Evolutionary conservation across 2,113 vertebrate species (phyloP), one percentile per base, ranked within the genome.

Genomic region (Pithys albifrons): DNA sequence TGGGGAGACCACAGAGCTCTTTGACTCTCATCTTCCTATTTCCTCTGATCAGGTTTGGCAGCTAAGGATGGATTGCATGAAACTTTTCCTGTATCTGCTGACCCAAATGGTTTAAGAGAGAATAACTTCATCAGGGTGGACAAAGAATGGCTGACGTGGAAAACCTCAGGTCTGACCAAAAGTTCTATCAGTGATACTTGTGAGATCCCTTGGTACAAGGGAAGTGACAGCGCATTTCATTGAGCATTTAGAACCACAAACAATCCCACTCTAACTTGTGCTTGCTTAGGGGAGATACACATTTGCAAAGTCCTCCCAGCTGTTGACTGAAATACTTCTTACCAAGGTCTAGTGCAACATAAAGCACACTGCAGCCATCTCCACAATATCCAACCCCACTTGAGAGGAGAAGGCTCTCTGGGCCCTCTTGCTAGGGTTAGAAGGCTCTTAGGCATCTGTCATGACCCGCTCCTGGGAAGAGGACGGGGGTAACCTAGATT

Each of bases 1-100:
- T 81, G 25, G 41, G 35, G 73, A 72, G 74, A 94, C 91, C 89
- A 94, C 88, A 87, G 70, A 82, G 58, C 17, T 78, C 28, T 87
- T 84, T 91, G 39, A 81, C 70, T 75, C 66, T 67, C 84, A 78
- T 97, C 73, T 92, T 91, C 62, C 49, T 45, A 49, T 89, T 85
- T 93, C 76, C 24, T 91, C 45, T 72, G 22, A 85, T 78, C 70
- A 75, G 17, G 67, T 91, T 88, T 86, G 48, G 84, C 70, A 92
- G 70, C 25, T 77, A 65, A 27, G 51, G 45, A 83, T 62, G 39
- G 86, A 74, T 55, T 83, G 55, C 29, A 54, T 77, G 89, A 86
- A 90, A 83, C 14, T 65, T 81, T 11, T 48, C 43, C 39, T 77
- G 17, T 43, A 59, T 93, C 27, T 88, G 62, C 70, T 91, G 45